A percentile compares a stretch with the other conserved stretches of the same genome.
Evolutionary conservation across 1,140 invertebrate genomes (phyloP).

Genomic region (Calephelis nemesis): DNA sequence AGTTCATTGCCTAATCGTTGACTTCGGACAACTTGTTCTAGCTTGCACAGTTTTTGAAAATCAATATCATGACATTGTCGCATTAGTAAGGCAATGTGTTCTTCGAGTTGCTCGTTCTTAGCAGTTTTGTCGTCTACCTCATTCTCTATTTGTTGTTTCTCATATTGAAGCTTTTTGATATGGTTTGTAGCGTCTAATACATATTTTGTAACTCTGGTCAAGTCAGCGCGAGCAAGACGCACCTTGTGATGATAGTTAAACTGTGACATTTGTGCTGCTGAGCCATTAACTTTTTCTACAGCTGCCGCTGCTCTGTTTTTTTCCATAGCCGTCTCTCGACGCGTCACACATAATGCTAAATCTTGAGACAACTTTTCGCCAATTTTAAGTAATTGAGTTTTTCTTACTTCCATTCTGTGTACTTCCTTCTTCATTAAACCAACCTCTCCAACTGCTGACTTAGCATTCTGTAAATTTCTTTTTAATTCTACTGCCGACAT

Average conservation of each 20-base stretch:
- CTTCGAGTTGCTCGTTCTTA: constrained; percentile 53
- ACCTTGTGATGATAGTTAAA: constrained; percentile 61
- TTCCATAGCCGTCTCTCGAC: constrained; percentile 80
- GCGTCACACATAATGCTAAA: constrained; percentile 86
- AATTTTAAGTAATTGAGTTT: constrained; percentile 83
- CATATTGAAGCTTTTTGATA: constrained; percentile 46
- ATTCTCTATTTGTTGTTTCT: constrained; percentile 50
- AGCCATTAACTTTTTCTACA: constrained; percentile 53
- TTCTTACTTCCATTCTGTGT: constrained; percentile 86
- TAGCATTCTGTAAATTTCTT: constrained; percentile 83
- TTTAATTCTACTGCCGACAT: constrained; percentile 85
- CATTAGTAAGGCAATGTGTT: constrained; percentile 54
- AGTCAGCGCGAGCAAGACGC: constrained; percentile 56
- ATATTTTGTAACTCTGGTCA: constrained; percentile 62
- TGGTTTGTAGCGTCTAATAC: constrained; percentile 47
- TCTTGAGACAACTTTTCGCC: constrained; percentile 88
- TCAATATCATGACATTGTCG: constrained; percentile 49
- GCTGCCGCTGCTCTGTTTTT: constrained; percentile 59
- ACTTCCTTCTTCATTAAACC: constrained; percentile 88
- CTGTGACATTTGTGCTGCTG: constrained; percentile 48
- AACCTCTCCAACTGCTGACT: constrained; percentile 83
- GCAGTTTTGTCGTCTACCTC: constrained; percentile 42
- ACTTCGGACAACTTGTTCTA: constrained; percentile 63
- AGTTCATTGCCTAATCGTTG: constrained; percentile 61
- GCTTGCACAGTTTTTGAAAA: constrained; percentile 57